Conservation (phyloP, 2,797 vertebrate species). For the Anguilla anguilla region DNA sequence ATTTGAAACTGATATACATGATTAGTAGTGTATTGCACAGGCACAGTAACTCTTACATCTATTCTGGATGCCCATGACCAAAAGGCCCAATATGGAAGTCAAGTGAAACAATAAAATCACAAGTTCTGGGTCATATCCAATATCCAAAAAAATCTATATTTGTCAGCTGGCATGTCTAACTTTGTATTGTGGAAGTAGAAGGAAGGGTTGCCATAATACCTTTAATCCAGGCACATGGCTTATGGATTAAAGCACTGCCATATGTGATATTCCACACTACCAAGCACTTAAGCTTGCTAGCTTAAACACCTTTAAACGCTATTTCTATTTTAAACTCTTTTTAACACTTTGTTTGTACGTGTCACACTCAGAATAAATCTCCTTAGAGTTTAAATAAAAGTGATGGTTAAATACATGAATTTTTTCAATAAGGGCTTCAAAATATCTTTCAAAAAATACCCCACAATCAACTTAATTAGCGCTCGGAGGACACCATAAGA, state of each 20-base stretch:
- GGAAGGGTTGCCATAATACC: neutral
- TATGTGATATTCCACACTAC: neutral
- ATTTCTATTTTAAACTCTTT: neutral
- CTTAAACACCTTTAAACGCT: neutral
- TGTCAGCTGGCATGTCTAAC: neutral
- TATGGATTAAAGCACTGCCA: neutral
- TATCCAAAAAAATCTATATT: neutral
- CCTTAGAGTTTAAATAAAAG: neutral
- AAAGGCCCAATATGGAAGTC: neutral
- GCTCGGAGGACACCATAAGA: neutral
- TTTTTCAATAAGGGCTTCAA: neutral
- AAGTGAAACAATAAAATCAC: neutral
- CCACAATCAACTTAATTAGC: neutral
- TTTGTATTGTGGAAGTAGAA: neutral
- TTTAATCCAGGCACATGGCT: neutral
- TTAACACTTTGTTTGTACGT: neutral
- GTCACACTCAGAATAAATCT: neutral
- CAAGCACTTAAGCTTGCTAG: neutral
- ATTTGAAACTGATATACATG: neutral
- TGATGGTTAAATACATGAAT: neutral
- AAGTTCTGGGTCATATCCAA: neutral
- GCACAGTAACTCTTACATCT: neutral
- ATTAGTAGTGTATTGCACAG: neutral
- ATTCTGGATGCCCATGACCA: neutral
- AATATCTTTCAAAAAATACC: neutral